Evolutionary conservation across 2,888 invertebrate genomes (phyloP).

Genomic region (Bombyx huttoni): DNA sequence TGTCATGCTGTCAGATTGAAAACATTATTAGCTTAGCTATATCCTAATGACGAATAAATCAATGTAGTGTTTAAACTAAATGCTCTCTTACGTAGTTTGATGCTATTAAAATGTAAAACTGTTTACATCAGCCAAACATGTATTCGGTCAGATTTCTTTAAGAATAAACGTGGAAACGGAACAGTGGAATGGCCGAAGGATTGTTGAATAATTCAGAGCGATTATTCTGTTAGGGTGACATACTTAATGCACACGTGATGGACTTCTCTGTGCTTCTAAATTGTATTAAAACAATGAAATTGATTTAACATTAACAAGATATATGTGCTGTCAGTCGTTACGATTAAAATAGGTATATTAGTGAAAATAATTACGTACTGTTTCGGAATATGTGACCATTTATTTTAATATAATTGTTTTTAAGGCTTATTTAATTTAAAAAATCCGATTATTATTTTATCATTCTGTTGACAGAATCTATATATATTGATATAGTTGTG

Average conservation of each 20-base stretch:
- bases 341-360: no score
- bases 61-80: not conserved
- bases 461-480: no score
- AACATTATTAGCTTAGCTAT: no score
- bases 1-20: no score
- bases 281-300: not conserved
- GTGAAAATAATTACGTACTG: no score
- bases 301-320: no score
- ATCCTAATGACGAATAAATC: not conserved
- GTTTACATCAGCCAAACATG: not conserved
- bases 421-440: no score
- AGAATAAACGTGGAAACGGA: slow-evolving; percentile 17
- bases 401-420: no score
- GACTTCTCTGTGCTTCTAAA: slow-evolving; percentile 12
- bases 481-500: no score
- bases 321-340: no score
- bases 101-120: not conserved
- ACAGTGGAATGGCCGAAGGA: slow-evolving; percentile 26
- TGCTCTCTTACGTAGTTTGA: not conserved
- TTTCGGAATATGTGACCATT: no score
- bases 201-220: slow-evolving; percentile 49
- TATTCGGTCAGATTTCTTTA: slow-evolving; percentile 3
- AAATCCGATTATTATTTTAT: no score
- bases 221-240: slow-evolving; percentile 34
- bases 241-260: slow-evolving; percentile 30